Evolutionary conservation across 92 coral and sea anemone genomes (phyloP).

Genomic region (Heliopora coerulea): DNA sequence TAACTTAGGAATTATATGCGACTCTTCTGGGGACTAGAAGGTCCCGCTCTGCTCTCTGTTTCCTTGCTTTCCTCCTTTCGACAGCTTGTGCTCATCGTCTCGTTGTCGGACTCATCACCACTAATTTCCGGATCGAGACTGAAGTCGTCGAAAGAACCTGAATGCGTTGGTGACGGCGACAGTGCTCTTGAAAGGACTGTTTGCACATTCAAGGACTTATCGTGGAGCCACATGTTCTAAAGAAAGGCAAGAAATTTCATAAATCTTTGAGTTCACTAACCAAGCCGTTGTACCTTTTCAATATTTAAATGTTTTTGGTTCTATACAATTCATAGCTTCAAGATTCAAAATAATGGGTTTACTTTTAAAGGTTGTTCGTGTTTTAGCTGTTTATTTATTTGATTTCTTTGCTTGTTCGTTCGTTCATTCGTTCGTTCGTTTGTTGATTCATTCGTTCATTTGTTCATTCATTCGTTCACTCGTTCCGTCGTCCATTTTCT

Average conservation of each 20-base stretch:
- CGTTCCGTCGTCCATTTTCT: no score
- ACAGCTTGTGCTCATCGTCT: background rate
- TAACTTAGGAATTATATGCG: slow-evolving; percentile 8
- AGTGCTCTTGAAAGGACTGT: slow-evolving; percentile 55
- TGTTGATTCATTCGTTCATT: no score
- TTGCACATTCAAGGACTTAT: slow-evolving; percentile 45
- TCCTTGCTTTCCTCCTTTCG: background rate
- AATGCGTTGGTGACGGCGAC: slow-evolving; percentile 50
- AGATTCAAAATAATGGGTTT: no score
- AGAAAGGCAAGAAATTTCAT: background rate
- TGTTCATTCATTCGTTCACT: no score
- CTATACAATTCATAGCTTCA: no score
- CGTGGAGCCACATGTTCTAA: slow-evolving; percentile 54
- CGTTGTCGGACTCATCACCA: slow-evolving; percentile 63
- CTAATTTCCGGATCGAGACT: slow-evolving; percentile 83
- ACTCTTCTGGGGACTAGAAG: background rate
- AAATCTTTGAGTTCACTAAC: background rate
- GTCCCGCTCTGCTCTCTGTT: background rate
- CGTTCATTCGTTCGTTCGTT: no score
- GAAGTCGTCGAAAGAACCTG: slow-evolving; percentile 63
- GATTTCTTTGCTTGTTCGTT: no score
- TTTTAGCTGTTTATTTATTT: no score
- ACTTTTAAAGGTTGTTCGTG: no score
- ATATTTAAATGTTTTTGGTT: no score
- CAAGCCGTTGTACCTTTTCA: no score